Base-by-base conservation (phyloP, 1,140 invertebrate genomes). In the Megathymus violae region DNA sequence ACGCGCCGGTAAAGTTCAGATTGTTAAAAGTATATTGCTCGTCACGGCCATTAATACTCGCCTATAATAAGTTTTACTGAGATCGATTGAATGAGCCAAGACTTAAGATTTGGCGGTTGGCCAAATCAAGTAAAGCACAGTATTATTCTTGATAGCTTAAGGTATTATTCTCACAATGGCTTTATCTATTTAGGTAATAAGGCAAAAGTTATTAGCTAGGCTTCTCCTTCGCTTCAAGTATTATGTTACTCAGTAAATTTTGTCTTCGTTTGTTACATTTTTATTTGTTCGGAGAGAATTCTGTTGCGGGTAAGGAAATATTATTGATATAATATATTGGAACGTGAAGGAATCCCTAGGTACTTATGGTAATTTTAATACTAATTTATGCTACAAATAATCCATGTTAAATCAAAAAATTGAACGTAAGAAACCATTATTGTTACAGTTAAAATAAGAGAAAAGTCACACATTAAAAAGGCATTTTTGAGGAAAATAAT, bases 71-170 rank as follows among this genome's bases (percentile, higher is more conserved):
- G 38, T 56, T 56, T 19, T n/a, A 52, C 34, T n/a, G n/a, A 52
- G 52, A 56, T 56, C 52, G 52, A 56, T 56, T 56, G 52, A 56
- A 56, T 27, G 19, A 43, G 38, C 13, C 36, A 54, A 52, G 50
- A 52, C 38, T 52, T 22, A 54, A 54, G 36, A 25, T 38, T 41
- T 54, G 51, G 51, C 51, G n/a, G 11, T 40, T 25, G 13, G 51
- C 51, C 51, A 41, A 54, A 11, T 15, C 51, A 54, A 54, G 51
- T 40, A 25, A 54, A 25, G 36, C 50, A 41, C 13, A 41, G 51
- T 54, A 54, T 54, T 54, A 54, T 41, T 54, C 51, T 54, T 54
- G 51, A 54, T 54, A 41, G 51, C 51, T 36, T 36, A 54, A 54
- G 17, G 51, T 40, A 54, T 41, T 54, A 54, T 54, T 38, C 13